Percentiles rank a stretch among this genome's conserved stretches.
Conservation (phyloP, 2,888 invertebrate genomes). For the Aproaerema taeniolella region DNA sequence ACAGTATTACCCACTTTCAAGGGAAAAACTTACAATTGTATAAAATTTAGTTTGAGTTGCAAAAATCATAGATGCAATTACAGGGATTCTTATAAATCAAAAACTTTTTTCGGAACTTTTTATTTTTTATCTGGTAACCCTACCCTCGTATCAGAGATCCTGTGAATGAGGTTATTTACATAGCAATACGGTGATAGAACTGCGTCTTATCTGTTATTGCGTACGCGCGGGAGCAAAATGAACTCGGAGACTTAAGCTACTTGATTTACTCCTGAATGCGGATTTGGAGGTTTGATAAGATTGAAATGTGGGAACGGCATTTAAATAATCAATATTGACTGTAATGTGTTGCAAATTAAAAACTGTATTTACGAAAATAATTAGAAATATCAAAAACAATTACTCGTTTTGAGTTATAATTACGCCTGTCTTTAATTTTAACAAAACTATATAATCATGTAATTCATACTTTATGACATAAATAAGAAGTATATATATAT, state of each 20-base stretch:
- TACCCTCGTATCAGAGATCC: too few relatives aligned
- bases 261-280: constrained; percentile 46
- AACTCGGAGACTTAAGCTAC: constrained; percentile 54
- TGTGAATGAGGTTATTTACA: background rate
- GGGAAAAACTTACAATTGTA: too few relatives aligned
- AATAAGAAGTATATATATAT: too few relatives aligned
- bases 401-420: background rate
- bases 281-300: constrained; percentile 7
- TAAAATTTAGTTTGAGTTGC: too few relatives aligned
- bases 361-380: background rate
- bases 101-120: too few relatives aligned
- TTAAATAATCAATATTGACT: background rate
- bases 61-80: too few relatives aligned
- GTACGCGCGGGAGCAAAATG: constrained; percentile 63
- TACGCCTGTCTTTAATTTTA: background rate
- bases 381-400: background rate
- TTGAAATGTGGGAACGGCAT: background rate
- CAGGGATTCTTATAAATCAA: too few relatives aligned
- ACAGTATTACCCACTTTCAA: too few relatives aligned
- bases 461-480: too few relatives aligned
- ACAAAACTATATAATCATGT: too few relatives aligned
- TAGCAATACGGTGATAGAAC: constrained; percentile 65
- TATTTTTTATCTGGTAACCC: too few relatives aligned
- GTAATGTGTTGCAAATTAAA: background rate
- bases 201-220: constrained; percentile 63